A percentile compares a stretch with the other conserved stretches of the same genome.
phyloP scores from a whole-genome alignment of 2,888 invertebrate species.

The Dendrolimus pini region DNA sequence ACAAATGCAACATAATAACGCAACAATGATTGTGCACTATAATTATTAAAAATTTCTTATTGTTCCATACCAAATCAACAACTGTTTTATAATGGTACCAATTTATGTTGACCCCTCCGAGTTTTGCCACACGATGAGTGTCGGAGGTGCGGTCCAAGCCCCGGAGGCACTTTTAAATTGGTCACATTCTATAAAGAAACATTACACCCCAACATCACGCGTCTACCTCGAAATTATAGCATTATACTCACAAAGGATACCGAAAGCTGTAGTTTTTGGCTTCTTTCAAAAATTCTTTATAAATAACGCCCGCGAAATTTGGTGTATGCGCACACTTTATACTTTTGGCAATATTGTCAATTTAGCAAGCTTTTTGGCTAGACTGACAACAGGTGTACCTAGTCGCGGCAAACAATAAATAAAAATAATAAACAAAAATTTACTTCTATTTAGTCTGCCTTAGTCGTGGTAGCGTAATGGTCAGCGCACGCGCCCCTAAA shows the following conservation, averaged over 20 bases:
- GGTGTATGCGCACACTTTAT: neutral
- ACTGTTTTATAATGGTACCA: constrained; percentile 44
- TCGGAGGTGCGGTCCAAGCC: constrained; percentile 17
- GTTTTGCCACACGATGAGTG: constrained; percentile 26
- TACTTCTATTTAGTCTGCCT: too few species aligned
- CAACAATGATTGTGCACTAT: constrained; percentile 33
- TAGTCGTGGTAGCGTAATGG: too few species aligned
- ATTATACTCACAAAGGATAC: constrained; percentile 44
- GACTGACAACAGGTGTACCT: too few species aligned
- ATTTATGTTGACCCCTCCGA: constrained; percentile 25
- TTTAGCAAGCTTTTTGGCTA: too few species aligned
- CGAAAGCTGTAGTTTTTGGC: constrained; percentile 34
- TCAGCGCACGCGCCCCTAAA: too few species aligned
- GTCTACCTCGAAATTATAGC: constrained; percentile 54
- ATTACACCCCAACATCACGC: constrained; percentile 40
- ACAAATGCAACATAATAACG: constrained; percentile 51
- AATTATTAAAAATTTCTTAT: constrained; percentile 50
- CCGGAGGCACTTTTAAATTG: constrained; percentile 38
- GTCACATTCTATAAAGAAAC: constrained; percentile 42
- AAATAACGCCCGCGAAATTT: neutral
- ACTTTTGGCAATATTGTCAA: too few species aligned
- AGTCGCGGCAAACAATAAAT: too few species aligned
- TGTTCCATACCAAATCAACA: constrained; percentile 51
- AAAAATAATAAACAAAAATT: too few species aligned
- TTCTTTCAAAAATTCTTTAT: constrained; percentile 12